Evolutionary conservation across 2,888 invertebrate genomes (phyloP).

Genomic region (Beris chalybata): DNA sequence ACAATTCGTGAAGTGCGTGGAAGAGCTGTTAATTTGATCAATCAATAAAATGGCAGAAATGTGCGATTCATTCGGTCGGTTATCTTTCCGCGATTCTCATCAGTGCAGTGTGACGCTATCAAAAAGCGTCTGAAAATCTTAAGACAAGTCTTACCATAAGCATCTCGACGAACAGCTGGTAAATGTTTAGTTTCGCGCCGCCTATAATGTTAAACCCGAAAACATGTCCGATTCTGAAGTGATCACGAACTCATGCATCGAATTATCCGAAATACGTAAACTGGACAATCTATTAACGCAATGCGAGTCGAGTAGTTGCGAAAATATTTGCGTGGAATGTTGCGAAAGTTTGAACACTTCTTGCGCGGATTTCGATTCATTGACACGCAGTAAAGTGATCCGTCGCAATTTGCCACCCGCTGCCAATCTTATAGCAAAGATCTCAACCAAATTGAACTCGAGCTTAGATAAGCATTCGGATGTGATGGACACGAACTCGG

Average conservation of each 20-base stretch:
- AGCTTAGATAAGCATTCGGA: conserved; percentile 41
- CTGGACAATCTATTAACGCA: conserved; percentile 46
- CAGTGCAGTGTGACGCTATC: no score
- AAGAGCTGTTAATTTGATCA: no score
- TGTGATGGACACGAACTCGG: conserved; percentile 42
- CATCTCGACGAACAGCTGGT: no score
- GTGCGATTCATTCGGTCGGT: no score
- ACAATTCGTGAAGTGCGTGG: no score
- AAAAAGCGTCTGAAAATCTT: no score
- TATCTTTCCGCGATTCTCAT: no score
- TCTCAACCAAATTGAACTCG: conserved; percentile 33
- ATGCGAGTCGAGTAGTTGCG: conserved; percentile 47
- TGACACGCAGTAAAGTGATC: neutral
- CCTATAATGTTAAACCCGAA: conserved; percentile 29
- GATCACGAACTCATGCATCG: conserved; percentile 46
- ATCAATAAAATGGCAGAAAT: no score
- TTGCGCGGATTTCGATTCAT: conserved; percentile 37
- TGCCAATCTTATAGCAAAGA: conserved; percentile 3
- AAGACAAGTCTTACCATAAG: no score
- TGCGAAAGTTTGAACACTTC: conserved; percentile 45
- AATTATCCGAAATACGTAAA: conserved; percentile 46
- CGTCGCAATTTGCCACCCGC: neutral
- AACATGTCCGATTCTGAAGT: conserved; percentile 46
- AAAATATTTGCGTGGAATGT: conserved; percentile 46
- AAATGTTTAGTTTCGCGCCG: conserved; percentile 15